A percentile compares a stretch with the other conserved stretches of the same genome.
These are phyloP conservation scores for Propithecus perrieri DNA, from an alignment of 2,797 vertebrate genomes.

Conservation along the genomic window DNA sequence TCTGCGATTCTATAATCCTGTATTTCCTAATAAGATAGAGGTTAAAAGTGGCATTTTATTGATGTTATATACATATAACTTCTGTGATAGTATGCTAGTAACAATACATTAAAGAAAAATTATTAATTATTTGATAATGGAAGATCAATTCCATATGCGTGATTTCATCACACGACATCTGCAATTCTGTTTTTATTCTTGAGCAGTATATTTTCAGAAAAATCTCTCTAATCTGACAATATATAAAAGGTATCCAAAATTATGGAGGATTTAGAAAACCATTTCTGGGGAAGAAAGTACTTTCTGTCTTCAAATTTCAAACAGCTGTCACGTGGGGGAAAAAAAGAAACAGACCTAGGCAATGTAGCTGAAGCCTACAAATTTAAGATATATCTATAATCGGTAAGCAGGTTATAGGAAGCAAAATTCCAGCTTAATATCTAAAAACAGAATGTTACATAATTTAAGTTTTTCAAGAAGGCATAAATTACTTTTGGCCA, in stretches of 20 bases:
- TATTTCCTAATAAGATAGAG: not conserved
- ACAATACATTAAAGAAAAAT: not conserved
- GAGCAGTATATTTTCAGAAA: not conserved
- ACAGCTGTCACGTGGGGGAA: not conserved
- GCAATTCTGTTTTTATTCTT: not conserved
- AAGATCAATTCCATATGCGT: not conserved
- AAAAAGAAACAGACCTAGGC: not conserved
- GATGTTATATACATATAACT: not conserved
- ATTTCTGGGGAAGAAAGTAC: not conserved
- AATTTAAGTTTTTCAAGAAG: not conserved
- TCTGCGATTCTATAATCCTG: not conserved
- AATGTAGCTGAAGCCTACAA: not conserved
- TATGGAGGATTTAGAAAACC: not conserved
- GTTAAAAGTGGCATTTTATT: not conserved
- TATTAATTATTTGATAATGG: not conserved
- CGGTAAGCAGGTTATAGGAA: not conserved
- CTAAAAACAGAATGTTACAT: not conserved
- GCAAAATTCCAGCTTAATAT: not conserved
- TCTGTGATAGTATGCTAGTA: not conserved
- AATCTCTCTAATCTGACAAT: not conserved
- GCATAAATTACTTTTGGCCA: not conserved
- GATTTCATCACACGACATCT: not conserved
- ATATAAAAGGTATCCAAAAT: not conserved
- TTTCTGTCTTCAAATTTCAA: constrained; percentile 43
- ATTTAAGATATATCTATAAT: not conserved